These are phyloP conservation scores for Caenorhabditis brenneri DNA, from an alignment of 1,140 invertebrate genomes.

Conservation along the genomic window DNA sequence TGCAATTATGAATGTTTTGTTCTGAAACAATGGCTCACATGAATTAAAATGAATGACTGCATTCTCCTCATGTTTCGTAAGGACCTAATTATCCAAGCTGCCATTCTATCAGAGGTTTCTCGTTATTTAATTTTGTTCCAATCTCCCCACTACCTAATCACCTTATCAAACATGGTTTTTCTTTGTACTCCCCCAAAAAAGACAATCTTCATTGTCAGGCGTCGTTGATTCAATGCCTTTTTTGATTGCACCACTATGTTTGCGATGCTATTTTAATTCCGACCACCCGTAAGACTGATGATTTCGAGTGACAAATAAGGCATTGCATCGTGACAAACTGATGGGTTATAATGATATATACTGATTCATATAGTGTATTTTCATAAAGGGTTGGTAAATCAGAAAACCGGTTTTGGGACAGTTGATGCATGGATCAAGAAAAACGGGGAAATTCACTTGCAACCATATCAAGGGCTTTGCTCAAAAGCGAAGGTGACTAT, in stretches of 20 bases:
- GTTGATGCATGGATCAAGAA: no score
- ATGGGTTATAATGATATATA: neutral
- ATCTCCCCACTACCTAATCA: neutral
- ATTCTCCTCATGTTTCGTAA: no score
- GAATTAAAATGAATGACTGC: no score
- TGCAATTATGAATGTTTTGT: no score
- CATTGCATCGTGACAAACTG: slow-evolving; percentile 19
- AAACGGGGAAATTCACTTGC: no score
- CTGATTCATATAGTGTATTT: neutral
- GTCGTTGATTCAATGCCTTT: neutral
- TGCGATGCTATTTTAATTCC: slow-evolving; percentile 25
- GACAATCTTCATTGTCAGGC: neutral
- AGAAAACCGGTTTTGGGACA: neutral
- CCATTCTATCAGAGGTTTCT: no score
- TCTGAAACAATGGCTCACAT: no score
- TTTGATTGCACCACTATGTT: neutral
- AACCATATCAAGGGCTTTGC: no score
- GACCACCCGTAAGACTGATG: slow-evolving; percentile 30
- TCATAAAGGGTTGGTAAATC: neutral
- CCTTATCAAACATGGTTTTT: neutral
- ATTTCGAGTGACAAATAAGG: neutral
- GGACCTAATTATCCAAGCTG: no score
- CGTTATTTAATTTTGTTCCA: no score
- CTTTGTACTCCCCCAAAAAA: neutral
- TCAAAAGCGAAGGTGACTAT: no score